phyloP scores from a whole-genome alignment of 1,140 invertebrate species.

The Cydia splendana region DNA sequence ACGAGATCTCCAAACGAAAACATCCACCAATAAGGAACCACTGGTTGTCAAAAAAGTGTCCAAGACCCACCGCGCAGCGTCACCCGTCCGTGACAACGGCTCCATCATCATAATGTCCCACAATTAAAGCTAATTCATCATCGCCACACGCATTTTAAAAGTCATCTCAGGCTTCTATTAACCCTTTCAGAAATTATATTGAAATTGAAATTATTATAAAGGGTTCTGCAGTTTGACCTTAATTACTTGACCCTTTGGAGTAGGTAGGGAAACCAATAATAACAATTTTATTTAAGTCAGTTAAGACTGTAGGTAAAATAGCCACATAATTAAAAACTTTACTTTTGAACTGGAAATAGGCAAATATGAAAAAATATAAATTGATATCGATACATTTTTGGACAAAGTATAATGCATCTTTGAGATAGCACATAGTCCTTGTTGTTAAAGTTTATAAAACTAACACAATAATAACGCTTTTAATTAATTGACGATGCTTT shows the following conservation, averaged over 20 bases:
- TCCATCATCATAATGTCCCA: conserved; percentile 33
- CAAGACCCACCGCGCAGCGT: conserved; percentile 20
- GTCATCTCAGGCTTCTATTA: conserved; percentile 41
- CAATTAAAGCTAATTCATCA: conserved; percentile 53
- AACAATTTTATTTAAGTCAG: not conserved
- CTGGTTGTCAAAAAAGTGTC: not conserved
- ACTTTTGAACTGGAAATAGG: too few species aligned
- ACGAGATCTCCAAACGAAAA: conserved; percentile 1
- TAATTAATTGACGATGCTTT: too few species aligned
- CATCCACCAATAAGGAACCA: not conserved
- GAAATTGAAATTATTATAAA: not conserved
- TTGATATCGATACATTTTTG: too few species aligned
- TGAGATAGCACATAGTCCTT: too few species aligned
- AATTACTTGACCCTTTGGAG: not conserved
- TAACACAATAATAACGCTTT: too few species aligned
- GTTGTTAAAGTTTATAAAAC: too few species aligned
- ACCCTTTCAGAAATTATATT: conserved; percentile 38
- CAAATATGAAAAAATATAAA: too few species aligned
- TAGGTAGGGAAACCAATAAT: not conserved
- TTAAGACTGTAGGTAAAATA: too few species aligned
- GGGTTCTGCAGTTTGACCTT: conserved; percentile 14
- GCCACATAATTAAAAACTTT: too few species aligned
- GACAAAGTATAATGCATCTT: too few species aligned
- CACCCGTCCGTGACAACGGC: conserved; percentile 17
- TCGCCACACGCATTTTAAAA: conserved; percentile 45